Evolutionary conservation across 2,888 invertebrate genomes (phyloP).

Genomic region (Drosophila greeni): DNA sequence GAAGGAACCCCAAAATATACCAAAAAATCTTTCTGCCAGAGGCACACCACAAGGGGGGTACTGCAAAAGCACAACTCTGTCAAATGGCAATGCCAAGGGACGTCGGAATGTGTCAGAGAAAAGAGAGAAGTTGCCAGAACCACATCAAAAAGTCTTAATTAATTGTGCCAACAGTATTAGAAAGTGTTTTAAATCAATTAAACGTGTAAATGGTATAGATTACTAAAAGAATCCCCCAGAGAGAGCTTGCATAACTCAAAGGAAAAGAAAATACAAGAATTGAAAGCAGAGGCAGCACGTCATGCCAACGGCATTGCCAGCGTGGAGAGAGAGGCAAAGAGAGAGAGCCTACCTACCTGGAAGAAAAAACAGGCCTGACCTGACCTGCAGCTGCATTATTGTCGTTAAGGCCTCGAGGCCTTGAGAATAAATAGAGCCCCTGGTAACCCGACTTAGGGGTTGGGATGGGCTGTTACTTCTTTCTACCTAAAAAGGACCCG

Average conservation of each 20-base stretch:
- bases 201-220: not conserved
- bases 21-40: not conserved
- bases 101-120: not conserved
- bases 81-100: slow-evolving; percentile 1
- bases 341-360: not conserved
- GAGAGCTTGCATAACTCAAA: slow-evolving; percentile 1
- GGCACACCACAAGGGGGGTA: not conserved
- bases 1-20: not conserved
- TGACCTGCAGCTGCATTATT: slow-evolving; percentile 18
- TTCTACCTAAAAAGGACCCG: slow-evolving; percentile 1
- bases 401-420: slow-evolving; percentile 6
- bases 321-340: not conserved
- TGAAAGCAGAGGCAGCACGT: not conserved
- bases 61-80: not conserved
- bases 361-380: slow-evolving; percentile 19
- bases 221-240: too few relatives aligned
- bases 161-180: too few relatives aligned
- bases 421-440: slow-evolving; percentile 19
- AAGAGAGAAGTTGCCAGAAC: not conserved
- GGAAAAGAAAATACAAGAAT: not conserved
- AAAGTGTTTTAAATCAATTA: not conserved
- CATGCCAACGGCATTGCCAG: slow-evolving; percentile 21
- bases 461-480: slow-evolving; percentile 14
- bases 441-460: slow-evolving; percentile 20
- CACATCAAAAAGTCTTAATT: not conserved